Evolutionary conservation across 2,797 vertebrate species (phyloP), one percentile per base, ranked within the genome.

Genomic region (Ataeniobius toweri): DNA sequence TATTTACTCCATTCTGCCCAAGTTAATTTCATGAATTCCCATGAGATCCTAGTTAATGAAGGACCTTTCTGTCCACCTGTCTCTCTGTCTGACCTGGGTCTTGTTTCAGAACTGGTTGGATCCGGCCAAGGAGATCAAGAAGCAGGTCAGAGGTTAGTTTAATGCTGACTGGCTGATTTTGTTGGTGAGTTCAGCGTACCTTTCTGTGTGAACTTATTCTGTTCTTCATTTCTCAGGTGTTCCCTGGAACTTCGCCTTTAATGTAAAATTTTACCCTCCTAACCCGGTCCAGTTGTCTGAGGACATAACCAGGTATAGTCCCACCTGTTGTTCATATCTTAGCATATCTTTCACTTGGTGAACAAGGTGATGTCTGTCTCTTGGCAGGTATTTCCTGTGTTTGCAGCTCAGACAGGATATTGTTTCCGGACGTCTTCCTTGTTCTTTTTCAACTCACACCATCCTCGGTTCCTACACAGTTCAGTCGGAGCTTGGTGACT

Each of bases 201-300:
- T 16, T 9, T 63, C 1, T n/a, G 16, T 26, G 12, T 48, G 3
- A 65, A 46, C 6, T 59, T 0, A 75, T 46, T 39, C 70, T 41
- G 1, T 13, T 76, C 24, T 39, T 0, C 51, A n/a, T 75, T 14
- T 78, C 4, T 41, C 83, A 99, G 98, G 96, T 85, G 97, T 97
- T 86, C 95, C 97, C 84, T 99, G 98, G 98, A 96, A 96, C 84
- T 99, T 99, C 91, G 96, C 95, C 7, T 99, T 99, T 89, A 99
- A 97, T 86, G 97, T 99, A 56, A 99, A 99, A 91, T 99, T 99
- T 94, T 99, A 99, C 86, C 98, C 98, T 79, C 98, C 97, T 39
- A 96, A 99, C 85, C 98, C 98, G 2, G 94, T 96, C 77, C 98
- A 98, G 93, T 96, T 99, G 41, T 97, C 97, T 67, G 98, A 99